phyloP scores from a whole-genome alignment of 2,113 vertebrate genomes.

The Acanthisitta chloris region DNA sequence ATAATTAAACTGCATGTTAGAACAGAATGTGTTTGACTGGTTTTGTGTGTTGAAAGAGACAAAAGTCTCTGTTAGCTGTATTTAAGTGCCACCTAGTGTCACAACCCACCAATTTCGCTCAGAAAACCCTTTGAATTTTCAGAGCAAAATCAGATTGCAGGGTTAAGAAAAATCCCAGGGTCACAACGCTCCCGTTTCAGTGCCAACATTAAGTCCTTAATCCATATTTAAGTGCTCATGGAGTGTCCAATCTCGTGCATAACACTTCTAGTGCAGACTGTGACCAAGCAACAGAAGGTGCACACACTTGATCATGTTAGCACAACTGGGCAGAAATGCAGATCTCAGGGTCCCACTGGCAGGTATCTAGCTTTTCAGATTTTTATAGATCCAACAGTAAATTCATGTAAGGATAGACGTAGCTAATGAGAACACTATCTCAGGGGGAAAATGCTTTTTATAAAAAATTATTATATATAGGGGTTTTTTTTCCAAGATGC shows the following conservation, averaged over 20 bases:
- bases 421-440: neutral
- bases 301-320: fast-evolving
- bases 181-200: neutral
- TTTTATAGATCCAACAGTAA: neutral
- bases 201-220: neutral
- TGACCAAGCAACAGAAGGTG: no score
- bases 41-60: constrained; percentile 7
- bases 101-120: constrained; percentile 41
- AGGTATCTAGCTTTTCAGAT: neutral
- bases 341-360: neutral
- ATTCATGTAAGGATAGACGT: neutral
- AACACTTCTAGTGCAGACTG: neutral
- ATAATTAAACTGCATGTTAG: constrained; percentile 72
- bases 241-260: neutral
- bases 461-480: neutral
- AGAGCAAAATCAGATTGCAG: neutral
- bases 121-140: neutral
- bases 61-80: constrained; percentile 66
- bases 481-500: neutral
- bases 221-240: neutral
- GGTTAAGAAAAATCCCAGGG: neutral
- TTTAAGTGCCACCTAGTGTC: constrained; percentile 82
- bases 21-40: constrained; percentile 56
- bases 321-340: neutral
- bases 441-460: neutral